Base-by-base conservation (phyloP, 1,140 invertebrate species). In the Lordiphosa collinella region DNA sequence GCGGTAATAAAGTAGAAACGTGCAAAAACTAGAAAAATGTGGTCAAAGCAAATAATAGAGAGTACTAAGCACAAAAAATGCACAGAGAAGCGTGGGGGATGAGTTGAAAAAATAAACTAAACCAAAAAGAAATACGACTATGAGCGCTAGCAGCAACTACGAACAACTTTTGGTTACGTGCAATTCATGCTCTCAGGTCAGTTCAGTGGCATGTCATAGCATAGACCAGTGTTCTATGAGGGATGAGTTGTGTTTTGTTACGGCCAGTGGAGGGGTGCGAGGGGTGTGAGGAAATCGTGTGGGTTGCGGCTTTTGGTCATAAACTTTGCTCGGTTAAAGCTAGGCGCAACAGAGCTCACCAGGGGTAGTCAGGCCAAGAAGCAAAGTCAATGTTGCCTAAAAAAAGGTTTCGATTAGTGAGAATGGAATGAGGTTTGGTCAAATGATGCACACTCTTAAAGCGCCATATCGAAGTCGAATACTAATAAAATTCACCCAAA, bases 21-120 rank as follows among this genome's bases (percentile, higher is more conserved):
- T 84, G 78, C 72, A 78, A 84, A 84, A 84, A 84, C 78, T 84
- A 84, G 78, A 73, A 84, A 84, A 84, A 84, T 85, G 63, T 78
- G 68, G 58, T 62, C 72, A 60, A 69, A 61, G 63, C 72, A 84
- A 84, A 84, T 84, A 84, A 84, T 84, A 84, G 80, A 84, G 72
- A 84, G 72, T 50, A 59, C 40, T 38, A 46, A 64, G 49, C 51
- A 82, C 51, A 71, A 53, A 49, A 65, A 82, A 75, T 76, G 59
- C 62, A 78, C 78, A 84, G 78, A 84, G 62, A 46, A 16, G 25
- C 31, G 13, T 36, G 38, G 37, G 31, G 25, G 55, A 61, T 34
- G 16, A 47, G 34, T 8, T 40, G 50, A 49, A 37, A 48, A 40
- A 47, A 58, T 53, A 52, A 35, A 66, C 47, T 50, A 25, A 35